Base-by-base conservation (phyloP, 2,113 vertebrate genomes). In the Eurystomus gularis region DNA sequence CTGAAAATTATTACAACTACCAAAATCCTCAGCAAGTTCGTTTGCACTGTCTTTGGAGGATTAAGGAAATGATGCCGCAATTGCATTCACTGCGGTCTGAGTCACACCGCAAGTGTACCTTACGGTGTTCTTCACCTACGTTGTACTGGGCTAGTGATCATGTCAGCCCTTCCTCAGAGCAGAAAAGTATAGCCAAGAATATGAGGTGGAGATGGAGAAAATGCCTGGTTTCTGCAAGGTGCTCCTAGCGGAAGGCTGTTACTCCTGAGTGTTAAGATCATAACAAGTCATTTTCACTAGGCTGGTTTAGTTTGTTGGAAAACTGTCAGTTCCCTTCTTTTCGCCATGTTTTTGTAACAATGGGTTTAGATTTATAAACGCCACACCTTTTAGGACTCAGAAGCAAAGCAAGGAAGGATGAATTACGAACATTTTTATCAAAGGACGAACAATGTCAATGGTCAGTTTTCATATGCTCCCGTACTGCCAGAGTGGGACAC, bases 41-140 rank as follows among this genome's bases (percentile, higher is more conserved):
- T 92, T 42, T 78, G 51, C 16, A 35, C 9, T 3, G 3, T 84
- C 60, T 70, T 86, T 6, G 14, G 39, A 51, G 35, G 19, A 66
- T 46, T 73, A 66, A 88, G 66, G 10, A 73, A 66, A 19, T 40
- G 4, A 14, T 88, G 58, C 25, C 3, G 1, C 31, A 42, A 5
- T 70, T 69, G 21, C 33, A 31, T 65, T 62, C 33, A 8, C 26
- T 57, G 49, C 29, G 15, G 23, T 80, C 51, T 78, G 37, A 42
- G 24, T 62, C 33, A 58, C 13, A 17, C 37, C 23, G 20, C 15
- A 51, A 33, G 8, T 17, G 9, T 3, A 70, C 7, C 7, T 51
- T 60, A 49, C 3, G 40, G 1, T 18, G 25, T 7, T 61, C 35
- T 48, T 76, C 3, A 6, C 10, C 21, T 70, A 0, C 3, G 1